Evolutionary conservation across 2,888 invertebrate species (phyloP), one percentile per base, ranked within the genome.

Genomic region (Dusona sp.): DNA sequence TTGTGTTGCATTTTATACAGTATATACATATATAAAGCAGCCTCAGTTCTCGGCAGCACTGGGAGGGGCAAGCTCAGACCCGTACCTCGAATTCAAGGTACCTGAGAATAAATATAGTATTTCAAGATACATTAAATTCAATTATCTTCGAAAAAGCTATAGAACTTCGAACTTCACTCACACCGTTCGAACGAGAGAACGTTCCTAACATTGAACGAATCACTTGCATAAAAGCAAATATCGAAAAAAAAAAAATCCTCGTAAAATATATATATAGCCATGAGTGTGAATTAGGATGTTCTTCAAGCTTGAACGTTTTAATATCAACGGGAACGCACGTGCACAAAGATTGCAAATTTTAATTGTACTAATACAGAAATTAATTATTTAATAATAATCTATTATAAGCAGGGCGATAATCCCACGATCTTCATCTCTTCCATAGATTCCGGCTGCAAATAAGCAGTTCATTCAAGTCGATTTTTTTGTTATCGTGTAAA

Each of bases 1-100:
- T 89, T 90, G 92, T 90, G 91, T 90, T 92, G 90, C 89, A 61
- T 83, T 83, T 61, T 72, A 9, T 72, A 78, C 65, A 7, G 54
- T 13, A 38, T 51, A 64, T 72, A 90, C 89, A 88, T 89, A 88
- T 89, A 88, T 88, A 33, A 75, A 38, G 81, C 57, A 70, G 22
- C 42, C 81, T 81, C 54, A 74, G 74, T 61, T 65, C n/a, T 13
- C n/a, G 65, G 51, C 36, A 77, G 45, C 48, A 22, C n/a, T 74
- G 74, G 82, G 33, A 11, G 68, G 68, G 68, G 48, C 19, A 11
- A 70, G 38, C 29, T 61, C 82, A 82, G 75, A 38, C 33, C 61
- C 75, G 75, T 38, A 45, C 22, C 61, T 19, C 45, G 38, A 77
- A 22, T 64, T 68, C 7, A n/a, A 25, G 11, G 36, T 22, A 68